phyloP scores from a whole-genome alignment of 2,888 invertebrate species.

The Helleia helle region DNA sequence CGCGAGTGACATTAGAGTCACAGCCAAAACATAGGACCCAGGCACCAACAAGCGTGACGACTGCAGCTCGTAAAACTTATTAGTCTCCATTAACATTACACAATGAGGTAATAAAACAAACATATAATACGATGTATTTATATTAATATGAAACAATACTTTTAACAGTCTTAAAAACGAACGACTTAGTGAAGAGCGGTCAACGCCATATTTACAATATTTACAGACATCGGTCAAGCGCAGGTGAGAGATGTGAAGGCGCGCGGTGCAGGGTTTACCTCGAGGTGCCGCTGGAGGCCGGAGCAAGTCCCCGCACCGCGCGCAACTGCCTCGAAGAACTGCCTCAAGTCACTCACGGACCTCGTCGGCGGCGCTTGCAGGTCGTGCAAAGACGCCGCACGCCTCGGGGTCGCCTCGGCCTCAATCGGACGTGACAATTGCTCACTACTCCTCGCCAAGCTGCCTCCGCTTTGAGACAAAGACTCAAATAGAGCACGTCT shows the following conservation, averaged over 20 bases:
- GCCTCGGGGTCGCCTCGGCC: conserved; percentile 64
- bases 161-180: conserved; percentile 72
- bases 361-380: conserved; percentile 68
- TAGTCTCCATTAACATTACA: background rate
- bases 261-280: conserved; percentile 30
- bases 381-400: conserved; percentile 80
- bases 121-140: conserved; percentile 43
- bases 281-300: conserved; percentile 37
- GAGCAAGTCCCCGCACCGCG: conserved; percentile 47
- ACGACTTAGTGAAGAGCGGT: conserved; percentile 66
- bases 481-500: conserved; percentile 82
- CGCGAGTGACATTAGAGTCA: no score
- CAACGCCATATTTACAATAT: conserved; percentile 65
- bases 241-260: conserved; percentile 56
- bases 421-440: conserved; percentile 60
- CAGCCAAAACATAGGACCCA: no score
- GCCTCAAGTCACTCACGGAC: conserved; percentile 79
- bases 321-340: conserved; percentile 79
- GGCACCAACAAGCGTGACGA: no score
- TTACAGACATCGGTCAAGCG: conserved; percentile 46
- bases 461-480: conserved; percentile 75
- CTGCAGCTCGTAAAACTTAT: no score
- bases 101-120: conserved; percentile 22
- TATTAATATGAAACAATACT: conserved; percentile 71
- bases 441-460: conserved; percentile 78